Percentiles rank a stretch among this genome's conserved stretches.
These are phyloP conservation scores for Corvus hawaiiensis DNA, from an alignment of 2,113 vertebrate species.

Conservation along the genomic window DNA sequence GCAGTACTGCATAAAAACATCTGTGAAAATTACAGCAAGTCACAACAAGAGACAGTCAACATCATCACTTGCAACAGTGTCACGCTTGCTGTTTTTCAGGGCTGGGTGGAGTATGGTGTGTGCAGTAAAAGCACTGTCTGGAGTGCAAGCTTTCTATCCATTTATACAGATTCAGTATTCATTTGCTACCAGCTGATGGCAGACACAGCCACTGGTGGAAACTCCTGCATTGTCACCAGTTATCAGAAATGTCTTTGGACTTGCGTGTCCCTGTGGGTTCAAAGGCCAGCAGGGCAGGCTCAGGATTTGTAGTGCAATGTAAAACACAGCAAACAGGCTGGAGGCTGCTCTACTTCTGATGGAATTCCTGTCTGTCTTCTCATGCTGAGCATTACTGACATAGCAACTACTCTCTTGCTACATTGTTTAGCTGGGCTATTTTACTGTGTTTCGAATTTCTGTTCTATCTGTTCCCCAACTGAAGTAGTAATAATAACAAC, in stretches of 20 bases:
- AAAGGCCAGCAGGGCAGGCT: background rate
- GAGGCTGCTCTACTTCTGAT: background rate
- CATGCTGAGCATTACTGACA: background rate
- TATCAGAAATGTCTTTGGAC: background rate
- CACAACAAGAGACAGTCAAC: background rate
- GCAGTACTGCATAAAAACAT: background rate
- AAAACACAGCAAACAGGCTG: background rate
- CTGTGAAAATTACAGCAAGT: background rate
- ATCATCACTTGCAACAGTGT: background rate
- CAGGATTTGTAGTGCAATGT: background rate
- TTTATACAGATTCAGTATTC: background rate
- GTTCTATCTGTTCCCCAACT: background rate
- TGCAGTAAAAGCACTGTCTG: background rate
- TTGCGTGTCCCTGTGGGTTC: background rate
- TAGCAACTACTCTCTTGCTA: background rate
- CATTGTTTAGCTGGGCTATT: background rate
- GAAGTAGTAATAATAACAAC: background rate
- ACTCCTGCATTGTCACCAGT: background rate
- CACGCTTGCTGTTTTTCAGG: background rate
- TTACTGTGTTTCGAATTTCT: background rate
- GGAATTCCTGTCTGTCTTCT: background rate
- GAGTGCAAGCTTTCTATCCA: background rate
- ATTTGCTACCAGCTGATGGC: background rate
- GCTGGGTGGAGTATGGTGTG: accelerated
- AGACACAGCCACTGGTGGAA: background rate